These are phyloP conservation scores for Drosophila pruinosa DNA, from an alignment of 1,140 invertebrate genomes.

Conservation along the genomic window DNA sequence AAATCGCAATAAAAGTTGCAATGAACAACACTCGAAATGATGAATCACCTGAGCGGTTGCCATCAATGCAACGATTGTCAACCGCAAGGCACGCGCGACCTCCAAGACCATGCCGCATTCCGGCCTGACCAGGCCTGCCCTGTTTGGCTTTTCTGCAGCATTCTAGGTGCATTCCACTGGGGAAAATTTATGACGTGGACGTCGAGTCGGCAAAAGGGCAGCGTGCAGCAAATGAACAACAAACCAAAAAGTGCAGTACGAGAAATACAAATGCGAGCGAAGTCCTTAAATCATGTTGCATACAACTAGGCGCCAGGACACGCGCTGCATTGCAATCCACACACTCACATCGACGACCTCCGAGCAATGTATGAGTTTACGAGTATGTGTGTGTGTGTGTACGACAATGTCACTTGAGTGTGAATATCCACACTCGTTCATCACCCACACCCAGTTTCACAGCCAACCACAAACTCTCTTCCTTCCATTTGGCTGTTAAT, in stretches of 20 bases:
- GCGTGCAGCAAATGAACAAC: constrained; percentile 66
- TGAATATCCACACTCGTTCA: constrained; percentile 77
- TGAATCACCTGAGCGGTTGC: constrained; percentile 74
- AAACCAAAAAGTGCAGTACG: constrained; percentile 66
- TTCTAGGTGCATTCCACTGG: constrained; percentile 44
- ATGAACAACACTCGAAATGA: constrained; percentile 82
- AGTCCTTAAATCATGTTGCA: constrained; percentile 78
- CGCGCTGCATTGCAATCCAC: constrained; percentile 56
- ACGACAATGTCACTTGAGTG: constrained; percentile 69
- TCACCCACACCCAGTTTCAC: constrained; percentile 38
- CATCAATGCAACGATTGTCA: constrained; percentile 78
- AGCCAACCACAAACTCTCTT: constrained; percentile 14
- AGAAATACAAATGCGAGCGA: constrained; percentile 33
- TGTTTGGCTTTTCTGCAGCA: background rate
- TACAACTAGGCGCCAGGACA: constrained; percentile 60
- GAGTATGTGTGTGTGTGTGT: constrained; percentile 3
- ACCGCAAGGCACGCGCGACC: constrained; percentile 72
- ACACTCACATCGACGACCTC: background rate
- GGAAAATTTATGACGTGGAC: constrained; percentile 56
- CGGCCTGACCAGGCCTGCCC: background rate
- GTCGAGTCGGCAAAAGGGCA: constrained; percentile 4
- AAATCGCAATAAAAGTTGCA: constrained; percentile 82
- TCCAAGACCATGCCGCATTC: background rate
- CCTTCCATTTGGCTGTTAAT: constrained; percentile 48
- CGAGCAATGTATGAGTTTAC: background rate